Conservation (phyloP, 2,113 vertebrate genomes). For the Synodontis membranacea region DNA sequence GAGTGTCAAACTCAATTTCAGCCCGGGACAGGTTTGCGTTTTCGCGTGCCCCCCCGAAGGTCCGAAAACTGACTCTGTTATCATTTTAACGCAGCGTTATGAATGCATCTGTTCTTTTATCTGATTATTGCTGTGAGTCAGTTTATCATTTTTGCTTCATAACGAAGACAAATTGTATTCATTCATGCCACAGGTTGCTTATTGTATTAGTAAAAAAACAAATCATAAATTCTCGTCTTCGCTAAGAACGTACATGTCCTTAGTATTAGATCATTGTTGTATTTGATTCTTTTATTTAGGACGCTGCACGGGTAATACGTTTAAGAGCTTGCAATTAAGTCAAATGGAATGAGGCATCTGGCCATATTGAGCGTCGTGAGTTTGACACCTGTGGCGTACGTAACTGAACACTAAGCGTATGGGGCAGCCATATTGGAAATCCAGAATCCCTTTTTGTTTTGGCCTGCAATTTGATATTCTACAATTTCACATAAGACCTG, state of each 20-base stretch:
- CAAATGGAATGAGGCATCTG: too few species aligned
- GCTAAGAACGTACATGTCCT: background rate
- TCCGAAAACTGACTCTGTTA: background rate
- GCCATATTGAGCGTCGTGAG: too few species aligned
- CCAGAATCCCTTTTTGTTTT: too few species aligned
- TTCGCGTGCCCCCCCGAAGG: background rate
- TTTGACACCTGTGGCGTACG: too few species aligned
- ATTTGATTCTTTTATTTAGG: background rate
- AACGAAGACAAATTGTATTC: background rate
- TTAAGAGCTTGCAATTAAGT: too few species aligned
- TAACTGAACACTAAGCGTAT: too few species aligned
- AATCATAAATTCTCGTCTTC: too few species aligned
- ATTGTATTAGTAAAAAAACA: background rate
- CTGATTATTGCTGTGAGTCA: background rate
- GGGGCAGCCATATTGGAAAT: too few species aligned
- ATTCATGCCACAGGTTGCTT: background rate
- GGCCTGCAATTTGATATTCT: too few species aligned
- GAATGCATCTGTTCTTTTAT: background rate
- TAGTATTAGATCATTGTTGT: background rate
- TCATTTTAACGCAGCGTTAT: background rate
- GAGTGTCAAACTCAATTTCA: background rate
- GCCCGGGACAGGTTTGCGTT: background rate
- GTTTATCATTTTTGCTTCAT: background rate
- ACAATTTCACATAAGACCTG: too few species aligned
- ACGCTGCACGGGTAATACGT: too few species aligned